These are phyloP conservation scores for Zaprionus lachaisei DNA, from an alignment of 1,140 invertebrate genomes.

Conservation along the genomic window DNA sequence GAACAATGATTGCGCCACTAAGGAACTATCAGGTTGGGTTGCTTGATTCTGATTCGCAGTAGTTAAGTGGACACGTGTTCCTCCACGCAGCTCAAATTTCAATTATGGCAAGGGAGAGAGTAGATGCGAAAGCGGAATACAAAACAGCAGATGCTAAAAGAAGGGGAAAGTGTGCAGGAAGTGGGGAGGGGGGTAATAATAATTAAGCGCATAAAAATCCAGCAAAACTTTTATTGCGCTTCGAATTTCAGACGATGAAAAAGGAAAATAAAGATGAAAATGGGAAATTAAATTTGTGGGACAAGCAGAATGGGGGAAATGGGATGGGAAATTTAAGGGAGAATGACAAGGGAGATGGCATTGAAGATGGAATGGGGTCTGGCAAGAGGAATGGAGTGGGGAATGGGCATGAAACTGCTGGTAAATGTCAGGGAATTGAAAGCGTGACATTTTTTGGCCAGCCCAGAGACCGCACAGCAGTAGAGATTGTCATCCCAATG, in stretches of 20 bases:
- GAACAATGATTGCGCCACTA: slow-evolving; percentile 8
- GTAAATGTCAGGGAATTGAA: background rate
- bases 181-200: slow-evolving; percentile 33
- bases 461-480: background rate
- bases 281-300: background rate
- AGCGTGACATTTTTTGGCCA: slow-evolving; percentile 34
- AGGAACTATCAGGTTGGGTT: slow-evolving; percentile 23
- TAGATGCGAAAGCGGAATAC: background rate
- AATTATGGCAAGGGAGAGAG: slow-evolving; percentile 50
- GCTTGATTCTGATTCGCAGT: slow-evolving; percentile 24
- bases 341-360: too few species aligned
- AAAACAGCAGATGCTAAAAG: slow-evolving; percentile 1
- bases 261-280: slow-evolving; percentile 36
- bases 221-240: slow-evolving; percentile 53
- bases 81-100: slow-evolving; percentile 67
- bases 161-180: background rate
- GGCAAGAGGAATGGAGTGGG: background rate
- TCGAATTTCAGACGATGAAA: slow-evolving; percentile 61
- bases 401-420: background rate
- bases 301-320: background rate
- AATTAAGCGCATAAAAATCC: slow-evolving; percentile 68
- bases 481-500: background rate
- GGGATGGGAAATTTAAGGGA: too few species aligned
- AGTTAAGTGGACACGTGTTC: slow-evolving; percentile 49
- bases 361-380: background rate